Evolutionary conservation across 2,797 vertebrate species (phyloP).

Genomic region (Sebastes trivittatus): DNA sequence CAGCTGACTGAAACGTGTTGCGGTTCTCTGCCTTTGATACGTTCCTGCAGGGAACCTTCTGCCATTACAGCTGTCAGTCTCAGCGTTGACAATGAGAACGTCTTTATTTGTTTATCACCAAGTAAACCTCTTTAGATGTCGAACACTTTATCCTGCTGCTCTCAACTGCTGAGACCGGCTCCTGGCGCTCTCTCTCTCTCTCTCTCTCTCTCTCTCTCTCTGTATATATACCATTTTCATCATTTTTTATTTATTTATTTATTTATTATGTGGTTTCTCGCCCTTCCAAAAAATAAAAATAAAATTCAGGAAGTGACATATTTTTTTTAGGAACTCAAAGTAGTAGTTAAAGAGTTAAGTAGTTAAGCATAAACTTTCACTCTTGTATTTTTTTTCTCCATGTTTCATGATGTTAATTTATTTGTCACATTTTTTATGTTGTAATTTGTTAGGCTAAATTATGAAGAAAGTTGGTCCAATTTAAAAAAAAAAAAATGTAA

Average conservation of each 20-base stretch:
- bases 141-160: constrained; percentile 40
- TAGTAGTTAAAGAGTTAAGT: too few relatives aligned
- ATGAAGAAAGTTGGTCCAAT: too few relatives aligned
- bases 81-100: constrained; percentile 18
- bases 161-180: constrained; percentile 33
- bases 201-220: background rate
- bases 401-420: background rate
- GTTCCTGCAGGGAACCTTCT: constrained; percentile 31
- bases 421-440: background rate
- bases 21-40: constrained; percentile 1
- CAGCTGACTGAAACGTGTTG: constrained; percentile 2
- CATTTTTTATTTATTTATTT: too few relatives aligned
- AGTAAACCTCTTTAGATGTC: constrained; percentile 47
- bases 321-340: too few relatives aligned
- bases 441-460: too few relatives aligned
- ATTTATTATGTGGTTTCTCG: too few relatives aligned
- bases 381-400: background rate
- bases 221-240: too few relatives aligned
- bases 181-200: background rate
- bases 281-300: too few relatives aligned
- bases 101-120: constrained; percentile 54
- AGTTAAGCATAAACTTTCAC: background rate
- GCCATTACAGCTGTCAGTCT: constrained; percentile 59
- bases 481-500: background rate
- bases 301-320: too few relatives aligned